These are phyloP conservation scores for Papilio protenor DNA, from an alignment of 2,888 invertebrate species.

Conservation along the genomic window DNA sequence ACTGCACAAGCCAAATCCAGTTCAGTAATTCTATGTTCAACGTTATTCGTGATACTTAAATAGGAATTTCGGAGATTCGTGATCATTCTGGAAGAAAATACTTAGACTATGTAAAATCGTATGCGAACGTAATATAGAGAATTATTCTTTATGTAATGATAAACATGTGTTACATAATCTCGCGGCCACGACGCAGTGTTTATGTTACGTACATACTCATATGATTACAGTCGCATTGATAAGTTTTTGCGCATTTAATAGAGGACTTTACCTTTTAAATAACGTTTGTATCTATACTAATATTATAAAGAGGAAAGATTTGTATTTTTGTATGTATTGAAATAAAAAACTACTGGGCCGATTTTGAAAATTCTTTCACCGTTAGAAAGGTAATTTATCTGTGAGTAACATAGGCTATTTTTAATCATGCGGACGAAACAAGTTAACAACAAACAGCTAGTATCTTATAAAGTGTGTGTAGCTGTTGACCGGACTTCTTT, in stretches of 20 bases:
- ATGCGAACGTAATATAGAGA: not conserved
- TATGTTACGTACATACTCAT: conserved; percentile 1
- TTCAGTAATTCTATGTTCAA: not conserved
- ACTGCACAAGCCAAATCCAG: no score
- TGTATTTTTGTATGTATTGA: no score
- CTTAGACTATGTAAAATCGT: not conserved
- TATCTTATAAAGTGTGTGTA: no score
- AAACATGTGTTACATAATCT: conserved; percentile 18
- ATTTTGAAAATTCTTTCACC: no score
- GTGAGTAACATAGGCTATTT: no score
- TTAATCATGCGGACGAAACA: no score
- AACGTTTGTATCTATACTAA: not conserved
- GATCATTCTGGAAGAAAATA: not conserved
- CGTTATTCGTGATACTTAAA: not conserved
- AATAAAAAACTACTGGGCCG: no score
- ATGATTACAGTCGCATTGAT: not conserved
- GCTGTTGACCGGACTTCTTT: no score
- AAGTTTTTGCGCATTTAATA: conserved; percentile 17
- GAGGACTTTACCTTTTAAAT: conserved; percentile 15
- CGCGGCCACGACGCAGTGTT: not conserved
- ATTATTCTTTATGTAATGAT: conserved; percentile 11
- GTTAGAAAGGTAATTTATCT: no score
- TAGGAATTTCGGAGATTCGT: not conserved
- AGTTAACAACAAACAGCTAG: no score
- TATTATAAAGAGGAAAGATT: no score